These are phyloP conservation scores for Eubucco bourcierii DNA, from an alignment of 2,113 vertebrate genomes.

Conservation along the genomic window DNA sequence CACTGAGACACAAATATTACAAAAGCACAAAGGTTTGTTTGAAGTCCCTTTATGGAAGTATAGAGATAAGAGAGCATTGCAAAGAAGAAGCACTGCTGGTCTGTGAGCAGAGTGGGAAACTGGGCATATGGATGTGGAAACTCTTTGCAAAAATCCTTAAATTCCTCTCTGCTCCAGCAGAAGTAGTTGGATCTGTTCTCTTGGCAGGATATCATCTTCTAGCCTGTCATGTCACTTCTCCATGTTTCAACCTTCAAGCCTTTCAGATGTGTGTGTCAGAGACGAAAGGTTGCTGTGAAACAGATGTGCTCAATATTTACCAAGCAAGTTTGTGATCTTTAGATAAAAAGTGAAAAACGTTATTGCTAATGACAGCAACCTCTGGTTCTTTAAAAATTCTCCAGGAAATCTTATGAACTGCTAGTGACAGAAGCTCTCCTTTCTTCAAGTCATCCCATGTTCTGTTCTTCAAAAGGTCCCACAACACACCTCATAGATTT, in stretches of 20 bases:
- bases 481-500: not conserved
- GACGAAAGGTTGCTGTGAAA: not conserved
- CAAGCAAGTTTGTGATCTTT: not conserved
- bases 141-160: not conserved
- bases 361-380: not conserved
- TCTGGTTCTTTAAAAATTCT: not conserved
- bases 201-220: not conserved
- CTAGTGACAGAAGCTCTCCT: not conserved
- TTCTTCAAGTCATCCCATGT: not conserved
- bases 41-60: not conserved
- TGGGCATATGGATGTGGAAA: not conserved
- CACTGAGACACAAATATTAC: not conserved
- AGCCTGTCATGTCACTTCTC: not conserved
- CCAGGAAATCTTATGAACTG: not conserved
- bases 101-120: not conserved
- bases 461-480: not conserved
- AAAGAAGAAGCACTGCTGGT: not conserved
- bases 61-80: not conserved
- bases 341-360: not conserved
- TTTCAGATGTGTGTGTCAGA: rapidly evolving
- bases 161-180: not conserved
- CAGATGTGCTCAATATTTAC: not conserved
- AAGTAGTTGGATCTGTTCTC: not conserved
- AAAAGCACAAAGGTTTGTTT: not conserved
- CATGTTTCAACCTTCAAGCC: not conserved